A percentile compares a stretch with the other conserved stretches of the same genome.
Conservation (phyloP, 2,113 vertebrate genomes). For the Gracilinanus agilis region DNA sequence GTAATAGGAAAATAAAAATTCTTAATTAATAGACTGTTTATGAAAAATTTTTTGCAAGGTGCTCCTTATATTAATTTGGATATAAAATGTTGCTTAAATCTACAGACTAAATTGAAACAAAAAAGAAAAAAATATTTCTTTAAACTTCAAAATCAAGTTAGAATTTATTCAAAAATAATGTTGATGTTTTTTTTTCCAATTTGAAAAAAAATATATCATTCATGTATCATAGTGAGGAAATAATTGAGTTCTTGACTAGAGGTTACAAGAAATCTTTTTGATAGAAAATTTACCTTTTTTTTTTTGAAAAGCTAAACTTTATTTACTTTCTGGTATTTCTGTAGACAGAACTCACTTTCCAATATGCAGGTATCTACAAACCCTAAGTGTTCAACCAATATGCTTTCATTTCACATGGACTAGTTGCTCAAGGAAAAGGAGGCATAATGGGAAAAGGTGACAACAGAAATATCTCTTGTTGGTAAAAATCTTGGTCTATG, state of each 20-base stretch:
- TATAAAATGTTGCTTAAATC: constrained; percentile 19
- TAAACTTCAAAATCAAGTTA: not conserved
- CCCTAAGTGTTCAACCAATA: not conserved
- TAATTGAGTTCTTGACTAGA: not conserved
- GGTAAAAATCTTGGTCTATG: constrained; percentile 27
- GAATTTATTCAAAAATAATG: not conserved
- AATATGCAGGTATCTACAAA: constrained; percentile 16
- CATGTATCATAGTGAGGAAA: not conserved
- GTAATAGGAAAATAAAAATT: constrained; percentile 31
- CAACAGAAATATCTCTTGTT: constrained; percentile 4
- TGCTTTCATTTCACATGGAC: not conserved
- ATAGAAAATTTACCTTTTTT: constrained; percentile 23
- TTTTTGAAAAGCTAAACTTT: not conserved
- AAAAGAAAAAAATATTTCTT: not conserved
- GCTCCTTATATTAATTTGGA: not conserved
- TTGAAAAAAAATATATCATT: not conserved
- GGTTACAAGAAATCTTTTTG: not conserved
- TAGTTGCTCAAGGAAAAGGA: not conserved
- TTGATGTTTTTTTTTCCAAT: not conserved
- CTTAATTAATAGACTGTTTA: constrained; percentile 42
- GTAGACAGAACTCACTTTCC: not conserved
- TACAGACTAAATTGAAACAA: not conserved
- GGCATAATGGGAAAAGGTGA: not conserved
- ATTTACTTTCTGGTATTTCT: constrained; percentile 8
- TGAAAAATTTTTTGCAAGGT: constrained; percentile 2